Evolutionary conservation across 2,113 vertebrate species (phyloP).

Genomic region (Platycercus adscitus): DNA sequence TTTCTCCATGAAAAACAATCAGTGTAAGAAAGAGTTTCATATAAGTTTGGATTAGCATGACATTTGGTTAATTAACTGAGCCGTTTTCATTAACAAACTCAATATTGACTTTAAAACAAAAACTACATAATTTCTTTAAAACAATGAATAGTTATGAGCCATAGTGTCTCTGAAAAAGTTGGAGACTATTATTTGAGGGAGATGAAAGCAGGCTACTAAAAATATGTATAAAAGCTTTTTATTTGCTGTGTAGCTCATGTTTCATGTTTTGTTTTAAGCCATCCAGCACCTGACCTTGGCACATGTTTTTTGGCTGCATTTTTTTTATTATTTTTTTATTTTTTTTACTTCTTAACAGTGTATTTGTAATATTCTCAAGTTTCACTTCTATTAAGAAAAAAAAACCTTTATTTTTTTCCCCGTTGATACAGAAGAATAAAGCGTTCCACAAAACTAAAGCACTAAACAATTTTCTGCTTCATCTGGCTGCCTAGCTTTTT

Average conservation of each 20-base stretch:
- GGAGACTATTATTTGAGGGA: conserved; percentile 33
- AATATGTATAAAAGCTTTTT: not conserved
- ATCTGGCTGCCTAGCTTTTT: conserved; percentile 45
- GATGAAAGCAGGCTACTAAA: conserved; percentile 20
- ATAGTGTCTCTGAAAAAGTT: conserved; percentile 17
- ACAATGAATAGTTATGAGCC: conserved; percentile 67
- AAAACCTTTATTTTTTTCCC: not conserved
- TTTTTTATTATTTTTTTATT: not conserved
- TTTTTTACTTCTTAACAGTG: not conserved
- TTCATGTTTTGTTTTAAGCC: not conserved
- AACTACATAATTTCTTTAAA: conserved; percentile 59
- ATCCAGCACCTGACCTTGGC: conserved; percentile 12
- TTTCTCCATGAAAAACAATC: conserved; percentile 76
- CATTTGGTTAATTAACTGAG: conserved; percentile 78
- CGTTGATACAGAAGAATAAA: conserved; percentile 39
- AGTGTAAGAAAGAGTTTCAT: conserved; percentile 64
- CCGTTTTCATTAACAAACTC: conserved; percentile 75
- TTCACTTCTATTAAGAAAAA: not conserved
- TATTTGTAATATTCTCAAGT: conserved; percentile 48
- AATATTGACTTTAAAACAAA: conserved; percentile 78
- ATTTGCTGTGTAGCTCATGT: not conserved
- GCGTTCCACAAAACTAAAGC: conserved; percentile 19
- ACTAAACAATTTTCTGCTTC: conserved; percentile 72
- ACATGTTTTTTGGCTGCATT: not conserved
- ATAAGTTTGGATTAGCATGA: conserved; percentile 55